A percentile compares a stretch with the other conserved stretches of the same genome.
Evolutionary conservation across 2,888 invertebrate genomes (phyloP).

Genomic region (Polydesmus complanatus): DNA sequence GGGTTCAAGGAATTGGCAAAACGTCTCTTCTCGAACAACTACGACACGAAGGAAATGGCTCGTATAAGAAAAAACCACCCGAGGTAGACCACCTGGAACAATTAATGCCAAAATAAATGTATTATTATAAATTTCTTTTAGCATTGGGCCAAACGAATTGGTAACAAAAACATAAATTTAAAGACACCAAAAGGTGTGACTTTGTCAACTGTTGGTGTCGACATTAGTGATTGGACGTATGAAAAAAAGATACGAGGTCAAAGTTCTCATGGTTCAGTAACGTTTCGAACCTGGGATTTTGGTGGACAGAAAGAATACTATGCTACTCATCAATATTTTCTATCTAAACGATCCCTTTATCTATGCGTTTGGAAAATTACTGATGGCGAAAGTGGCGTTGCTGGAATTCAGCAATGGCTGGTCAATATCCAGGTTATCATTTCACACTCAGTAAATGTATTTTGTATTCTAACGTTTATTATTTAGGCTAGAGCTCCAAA

Average conservation of each 20-base stretch:
- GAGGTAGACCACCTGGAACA: constrained; percentile 36
- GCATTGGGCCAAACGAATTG: constrained; percentile 93
- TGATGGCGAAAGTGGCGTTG: constrained; percentile 79
- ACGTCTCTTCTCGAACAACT: constrained; percentile 81
- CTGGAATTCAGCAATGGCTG: constrained; percentile 85
- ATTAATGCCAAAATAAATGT: not conserved
- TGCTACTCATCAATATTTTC: constrained; percentile 95
- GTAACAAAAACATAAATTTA: constrained; percentile 65
- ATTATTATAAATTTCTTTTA: constrained; percentile 28
- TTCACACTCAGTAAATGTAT: not conserved
- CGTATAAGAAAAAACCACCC: constrained; percentile 53
- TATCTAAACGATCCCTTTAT: constrained; percentile 86
- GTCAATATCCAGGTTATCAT: constrained; percentile 68
- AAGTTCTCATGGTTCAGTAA: constrained; percentile 58
- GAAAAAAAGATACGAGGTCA: constrained; percentile 63
- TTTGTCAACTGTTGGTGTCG: constrained; percentile 93
- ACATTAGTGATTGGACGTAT: constrained; percentile 88
- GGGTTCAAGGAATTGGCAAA: constrained; percentile 57
- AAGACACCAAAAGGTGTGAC: constrained; percentile 62
- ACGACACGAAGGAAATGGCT: constrained; percentile 66
- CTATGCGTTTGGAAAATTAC: constrained; percentile 88
- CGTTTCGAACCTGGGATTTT: constrained; percentile 96
- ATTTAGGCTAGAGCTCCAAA: constrained; percentile 80
- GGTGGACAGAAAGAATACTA: constrained; percentile 97
- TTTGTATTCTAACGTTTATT: constrained; percentile 6